These are phyloP conservation scores for Melangyna quadrimaculata DNA, from an alignment of 2,888 invertebrate species.

Conservation along the genomic window DNA sequence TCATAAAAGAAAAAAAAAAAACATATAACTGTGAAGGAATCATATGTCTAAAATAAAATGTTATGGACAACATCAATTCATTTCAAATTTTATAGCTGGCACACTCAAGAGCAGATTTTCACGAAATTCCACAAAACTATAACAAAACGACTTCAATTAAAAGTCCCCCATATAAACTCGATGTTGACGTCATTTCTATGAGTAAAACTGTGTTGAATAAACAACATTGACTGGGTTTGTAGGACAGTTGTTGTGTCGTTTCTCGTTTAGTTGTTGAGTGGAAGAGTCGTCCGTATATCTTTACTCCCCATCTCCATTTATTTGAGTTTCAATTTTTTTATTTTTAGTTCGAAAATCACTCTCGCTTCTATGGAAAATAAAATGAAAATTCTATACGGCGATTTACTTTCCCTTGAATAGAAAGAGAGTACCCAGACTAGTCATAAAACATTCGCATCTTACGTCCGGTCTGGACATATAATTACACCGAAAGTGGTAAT, in stretches of 20 bases:
- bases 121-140: slow-evolving; percentile 13
- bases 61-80: neutral
- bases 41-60: neutral
- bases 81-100: neutral
- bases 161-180: neutral
- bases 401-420: neutral
- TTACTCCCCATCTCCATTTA: neutral
- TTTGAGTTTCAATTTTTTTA: neutral
- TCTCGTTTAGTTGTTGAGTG: neutral
- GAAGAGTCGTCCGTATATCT: neutral
- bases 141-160: slow-evolving; percentile 6
- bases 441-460: neutral
- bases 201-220: neutral
- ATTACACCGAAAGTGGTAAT: slow-evolving; percentile 21
- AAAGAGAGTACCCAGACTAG: neutral
- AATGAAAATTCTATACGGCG: neutral
- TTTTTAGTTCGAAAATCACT: neutral
- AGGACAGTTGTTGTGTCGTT: neutral
- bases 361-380: neutral
- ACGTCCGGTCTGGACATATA: slow-evolving; percentile 20
- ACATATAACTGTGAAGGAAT: neutral
- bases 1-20: neutral
- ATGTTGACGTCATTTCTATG: slow-evolving; percentile 22
- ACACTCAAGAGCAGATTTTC: neutral
- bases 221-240: slow-evolving; percentile 10